Evolutionary conservation across 2,113 vertebrate genomes (phyloP), one percentile per base, ranked within the genome.

Genomic region (Oryzias woworae): DNA sequence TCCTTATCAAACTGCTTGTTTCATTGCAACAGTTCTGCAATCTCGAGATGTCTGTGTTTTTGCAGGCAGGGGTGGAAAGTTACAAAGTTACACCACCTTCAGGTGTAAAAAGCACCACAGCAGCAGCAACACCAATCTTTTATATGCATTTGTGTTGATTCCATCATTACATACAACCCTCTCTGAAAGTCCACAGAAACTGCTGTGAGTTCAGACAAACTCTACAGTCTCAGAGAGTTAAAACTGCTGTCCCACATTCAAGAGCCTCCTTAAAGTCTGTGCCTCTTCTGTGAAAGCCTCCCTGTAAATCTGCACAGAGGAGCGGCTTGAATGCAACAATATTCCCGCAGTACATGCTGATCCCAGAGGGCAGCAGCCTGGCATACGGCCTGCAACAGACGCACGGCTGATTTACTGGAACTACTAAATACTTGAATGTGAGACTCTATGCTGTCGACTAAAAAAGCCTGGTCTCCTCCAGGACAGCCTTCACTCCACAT

Each of bases 11-110:
- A 28, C 26, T 28, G 26, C 26, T 28, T 6, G 26, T 28, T 36
- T 36, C 31, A 36, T 8, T 2, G 31, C 5, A 6, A 1, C 31
- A 31, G n/a, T 45, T 62, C 17, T 50, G 53, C 1, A 64, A 51
- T 55, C 42, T 14, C 16, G 6, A 52, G 3, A 42, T n/a, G 0
- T 42, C 16, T 1, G 20, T 58, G 20, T 22, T 17, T 48, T 14
- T 58, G 20, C 14, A 42, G n/a, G 1, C 1, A 7, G 26, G 44
- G 43, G 5, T 58, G 62, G 20, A 66, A 73, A 66, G 12, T 77
- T 74, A 48, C 23, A 58, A 15, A 52, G 53, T 75, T 28, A 75
- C 71, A 66, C 62, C 26, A 36, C 10, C 59, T 43, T 42, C 62
- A 50, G 14, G 4, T 54, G 60, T 24, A 63, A 69, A 66, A 71